Conservation (phyloP, 2,888 invertebrate species). For the Idaea aversata region DNA sequence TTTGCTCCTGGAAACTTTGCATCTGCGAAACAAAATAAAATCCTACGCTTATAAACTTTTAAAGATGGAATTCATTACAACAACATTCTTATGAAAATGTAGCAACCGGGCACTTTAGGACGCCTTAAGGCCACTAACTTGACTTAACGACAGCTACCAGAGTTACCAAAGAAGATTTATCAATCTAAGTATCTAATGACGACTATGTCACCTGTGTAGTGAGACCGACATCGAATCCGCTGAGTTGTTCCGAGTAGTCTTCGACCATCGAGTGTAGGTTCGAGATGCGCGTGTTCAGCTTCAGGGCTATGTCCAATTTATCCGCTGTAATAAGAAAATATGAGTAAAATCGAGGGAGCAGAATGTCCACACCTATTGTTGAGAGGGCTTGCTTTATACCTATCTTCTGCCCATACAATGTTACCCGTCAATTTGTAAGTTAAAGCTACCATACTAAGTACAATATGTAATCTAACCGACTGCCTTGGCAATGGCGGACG, state of each 20-base stretch:
- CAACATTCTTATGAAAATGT: too few relatives aligned
- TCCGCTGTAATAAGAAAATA: constrained; percentile 40
- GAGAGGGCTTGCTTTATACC: too few relatives aligned
- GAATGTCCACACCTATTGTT: too few relatives aligned
- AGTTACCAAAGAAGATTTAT: too few relatives aligned
- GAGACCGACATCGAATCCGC: constrained; percentile 57
- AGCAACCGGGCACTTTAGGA: not conserved
- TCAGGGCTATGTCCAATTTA: constrained; percentile 43
- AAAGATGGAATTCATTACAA: too few relatives aligned
- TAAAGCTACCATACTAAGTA: not conserved
- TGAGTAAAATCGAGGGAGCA: not conserved
- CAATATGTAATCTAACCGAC: constrained; percentile 37
- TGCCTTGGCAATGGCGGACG: constrained; percentile 34
- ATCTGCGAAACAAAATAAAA: constrained; percentile 41
- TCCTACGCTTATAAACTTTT: not conserved
- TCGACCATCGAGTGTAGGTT: constrained; percentile 39
- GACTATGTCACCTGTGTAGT: constrained; percentile 47
- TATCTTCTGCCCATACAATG: too few relatives aligned
- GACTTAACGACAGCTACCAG: not conserved
- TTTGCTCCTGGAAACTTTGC: constrained; percentile 61
- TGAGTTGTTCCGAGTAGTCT: constrained; percentile 57
- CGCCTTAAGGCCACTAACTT: not conserved
- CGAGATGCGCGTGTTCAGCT: constrained; percentile 43
- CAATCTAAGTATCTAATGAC: too few relatives aligned
- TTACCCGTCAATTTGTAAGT: too few relatives aligned